Evolutionary conservation across 2,113 vertebrate genomes (phyloP), one percentile per base, ranked within the genome.

Genomic region (Turnix velox): DNA sequence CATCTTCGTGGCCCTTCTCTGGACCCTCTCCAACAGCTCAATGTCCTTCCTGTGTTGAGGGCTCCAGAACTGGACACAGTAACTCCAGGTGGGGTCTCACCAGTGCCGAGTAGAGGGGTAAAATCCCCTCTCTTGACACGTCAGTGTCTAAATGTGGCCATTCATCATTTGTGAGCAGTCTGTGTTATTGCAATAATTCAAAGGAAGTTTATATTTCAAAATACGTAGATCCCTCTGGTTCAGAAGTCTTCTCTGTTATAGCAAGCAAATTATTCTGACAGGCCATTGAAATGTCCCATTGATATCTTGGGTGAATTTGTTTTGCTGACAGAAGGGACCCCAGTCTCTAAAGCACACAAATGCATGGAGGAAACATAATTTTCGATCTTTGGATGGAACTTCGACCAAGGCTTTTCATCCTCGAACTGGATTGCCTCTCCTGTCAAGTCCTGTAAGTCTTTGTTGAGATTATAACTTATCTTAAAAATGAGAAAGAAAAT

Each of bases 391-490:
- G 93, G 99, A 99, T 68, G 98, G 98, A 86, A 99, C 98, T 5
- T 98, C 98, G 75, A 99, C 98, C 52, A 99, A 98, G 97, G 99
- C 99, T 94, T 99, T 99, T 97, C 99, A 99, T 93, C 99, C 99
- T 67, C 98, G 98, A 95, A 99, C 99, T 87, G 99, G 99, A 85
- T 97, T 99, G 94, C 99, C 99, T 97, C 98, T 99, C 78, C 99
- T 99, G 93, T 99, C 99, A 88, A 99, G 99, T 95, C 99, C 99
- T 57, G 99, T 99, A 97, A 98, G 98, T 98, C 61, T 43, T 9
- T 73, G 35, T 78, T 82, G 23, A 71, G 57, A 49, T 85, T 69
- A 23, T 35, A 40, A 57, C 42, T 83, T 68, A 22, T 6, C 55
- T 49, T 86, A 73, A 63, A 63, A 52, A 25, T 89, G 46, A 88